These are phyloP conservation scores for Malachius bipustulatus DNA, from an alignment of 2,888 invertebrate genomes.

Conservation along the genomic window DNA sequence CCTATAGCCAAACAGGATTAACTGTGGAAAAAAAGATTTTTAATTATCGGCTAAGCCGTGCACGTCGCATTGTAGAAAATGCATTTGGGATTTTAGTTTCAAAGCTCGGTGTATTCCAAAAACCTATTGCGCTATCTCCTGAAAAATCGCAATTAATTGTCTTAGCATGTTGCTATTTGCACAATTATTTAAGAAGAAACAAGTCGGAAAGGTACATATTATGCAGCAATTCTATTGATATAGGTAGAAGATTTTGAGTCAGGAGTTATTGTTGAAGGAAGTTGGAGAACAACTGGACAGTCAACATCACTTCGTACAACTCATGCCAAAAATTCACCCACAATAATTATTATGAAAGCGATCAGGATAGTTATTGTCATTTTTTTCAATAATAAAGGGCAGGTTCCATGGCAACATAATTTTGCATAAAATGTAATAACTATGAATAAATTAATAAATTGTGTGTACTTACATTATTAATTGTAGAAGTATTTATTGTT, in stretches of 20 bases:
- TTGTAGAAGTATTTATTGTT: too few relatives aligned
- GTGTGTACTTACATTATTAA: too few relatives aligned
- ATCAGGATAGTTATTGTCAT: too few relatives aligned
- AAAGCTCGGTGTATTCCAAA: constrained; percentile 1
- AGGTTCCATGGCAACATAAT: too few relatives aligned
- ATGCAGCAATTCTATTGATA: not conserved
- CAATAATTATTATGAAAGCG: too few relatives aligned
- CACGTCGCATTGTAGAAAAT: not conserved
- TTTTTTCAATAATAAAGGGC: too few relatives aligned
- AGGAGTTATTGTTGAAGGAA: constrained; percentile 3
- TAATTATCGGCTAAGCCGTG: not conserved
- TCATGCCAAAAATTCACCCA: too few relatives aligned
- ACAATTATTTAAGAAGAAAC: constrained; percentile 12
- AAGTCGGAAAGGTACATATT: not conserved
- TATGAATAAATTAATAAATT: too few relatives aligned
- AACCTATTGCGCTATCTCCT: constrained; percentile 8
- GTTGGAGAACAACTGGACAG: too few relatives aligned
- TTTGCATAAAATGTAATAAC: too few relatives aligned
- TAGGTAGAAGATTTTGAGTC: not conserved
- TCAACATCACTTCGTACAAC: too few relatives aligned
- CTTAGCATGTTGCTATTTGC: constrained; percentile 18
- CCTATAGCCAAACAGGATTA: constrained; percentile 12
- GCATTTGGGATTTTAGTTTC: not conserved
- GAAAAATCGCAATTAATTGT: constrained; percentile 17
- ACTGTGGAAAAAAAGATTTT: not conserved